Percentiles rank a stretch among this genome's conserved stretches.
Evolutionary conservation across 2,888 invertebrate genomes (phyloP).

Genomic region (Drosophila atroscutellata): DNA sequence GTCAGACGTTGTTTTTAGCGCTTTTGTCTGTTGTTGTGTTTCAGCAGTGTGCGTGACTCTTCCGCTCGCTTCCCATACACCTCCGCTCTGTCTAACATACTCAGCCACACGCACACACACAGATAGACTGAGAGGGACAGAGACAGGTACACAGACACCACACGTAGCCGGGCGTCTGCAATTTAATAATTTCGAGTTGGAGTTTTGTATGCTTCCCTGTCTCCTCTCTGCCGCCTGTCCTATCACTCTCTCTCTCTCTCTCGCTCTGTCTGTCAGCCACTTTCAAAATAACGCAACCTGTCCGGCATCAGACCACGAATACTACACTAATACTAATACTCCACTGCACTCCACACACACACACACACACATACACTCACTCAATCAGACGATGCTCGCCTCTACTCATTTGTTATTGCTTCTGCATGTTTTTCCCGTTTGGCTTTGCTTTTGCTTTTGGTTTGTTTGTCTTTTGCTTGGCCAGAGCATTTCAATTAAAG

Average conservation of each 20-base stretch:
- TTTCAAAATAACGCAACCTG: constrained; percentile 69
- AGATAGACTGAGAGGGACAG: neutral
- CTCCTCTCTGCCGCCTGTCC: neutral
- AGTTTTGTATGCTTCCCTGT: constrained; percentile 18
- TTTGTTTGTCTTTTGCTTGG: constrained; percentile 40
- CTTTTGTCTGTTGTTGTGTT: constrained; percentile 59
- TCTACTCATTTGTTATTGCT: constrained; percentile 50
- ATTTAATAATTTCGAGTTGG: constrained; percentile 76
- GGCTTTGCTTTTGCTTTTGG: constrained; percentile 29
- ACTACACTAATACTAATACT: constrained; percentile 1
- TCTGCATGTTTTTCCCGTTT: constrained; percentile 55
- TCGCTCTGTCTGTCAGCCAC: constrained; percentile 26
- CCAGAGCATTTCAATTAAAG: constrained; percentile 69
- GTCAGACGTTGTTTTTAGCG: constrained; percentile 75
- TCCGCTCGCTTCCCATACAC: constrained; percentile 38
- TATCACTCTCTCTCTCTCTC: constrained; percentile 5
- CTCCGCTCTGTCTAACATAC: constrained; percentile 36
- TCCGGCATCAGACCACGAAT: constrained; percentile 36
- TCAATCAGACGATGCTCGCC: constrained; percentile 26
- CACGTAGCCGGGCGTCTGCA: constrained; percentile 58
- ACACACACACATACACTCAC: constrained; percentile 14
- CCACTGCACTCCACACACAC: constrained; percentile 13
- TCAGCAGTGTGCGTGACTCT: constrained; percentile 58
- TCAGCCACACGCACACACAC: constrained; percentile 24
- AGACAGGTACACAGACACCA: constrained; percentile 16